Conservation (phyloP, 2,888 invertebrate species). For the Dermolepida albohirtum region DNA sequence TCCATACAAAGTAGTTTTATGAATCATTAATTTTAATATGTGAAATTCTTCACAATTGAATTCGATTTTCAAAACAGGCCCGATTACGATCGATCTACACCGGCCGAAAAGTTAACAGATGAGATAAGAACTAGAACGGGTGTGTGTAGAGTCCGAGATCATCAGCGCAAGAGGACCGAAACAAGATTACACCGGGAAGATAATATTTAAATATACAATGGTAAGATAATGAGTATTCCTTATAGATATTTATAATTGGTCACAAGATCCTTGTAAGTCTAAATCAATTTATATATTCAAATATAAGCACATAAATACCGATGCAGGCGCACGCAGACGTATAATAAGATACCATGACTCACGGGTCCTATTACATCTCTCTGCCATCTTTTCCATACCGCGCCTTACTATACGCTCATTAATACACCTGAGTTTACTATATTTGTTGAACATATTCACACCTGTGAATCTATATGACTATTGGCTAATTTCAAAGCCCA, state of each 20-base stretch:
- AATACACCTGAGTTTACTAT: slow-evolving; percentile 47
- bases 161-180: slow-evolving; percentile 3
- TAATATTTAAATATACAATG: slow-evolving; percentile 36
- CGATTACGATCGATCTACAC: no score
- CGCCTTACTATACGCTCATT: slow-evolving; percentile 36
- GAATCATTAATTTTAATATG: no score
- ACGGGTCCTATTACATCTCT: slow-evolving; percentile 15
- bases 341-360: slow-evolving; percentile 33
- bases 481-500: slow-evolving; percentile 33
- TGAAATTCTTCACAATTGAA: no score
- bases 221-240: slow-evolving; percentile 49
- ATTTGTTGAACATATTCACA: slow-evolving; percentile 47
- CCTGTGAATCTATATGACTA: slow-evolving; percentile 44
- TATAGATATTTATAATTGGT: slow-evolving; percentile 55
- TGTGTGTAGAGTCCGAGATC: no score
- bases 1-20: no score
- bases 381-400: slow-evolving; percentile 35
- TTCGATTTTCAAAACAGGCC: no score
- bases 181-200: slow-evolving; percentile 13
- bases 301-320: slow-evolving; percentile 57
- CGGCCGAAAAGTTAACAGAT: no score
- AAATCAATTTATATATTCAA: slow-evolving; percentile 60
- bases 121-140: no score
- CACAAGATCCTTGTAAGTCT: slow-evolving; percentile 55
- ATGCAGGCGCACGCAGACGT: slow-evolving; percentile 23